Evolutionary conservation across 2,888 invertebrate species (phyloP).

Genomic region (Tipula unca): DNA sequence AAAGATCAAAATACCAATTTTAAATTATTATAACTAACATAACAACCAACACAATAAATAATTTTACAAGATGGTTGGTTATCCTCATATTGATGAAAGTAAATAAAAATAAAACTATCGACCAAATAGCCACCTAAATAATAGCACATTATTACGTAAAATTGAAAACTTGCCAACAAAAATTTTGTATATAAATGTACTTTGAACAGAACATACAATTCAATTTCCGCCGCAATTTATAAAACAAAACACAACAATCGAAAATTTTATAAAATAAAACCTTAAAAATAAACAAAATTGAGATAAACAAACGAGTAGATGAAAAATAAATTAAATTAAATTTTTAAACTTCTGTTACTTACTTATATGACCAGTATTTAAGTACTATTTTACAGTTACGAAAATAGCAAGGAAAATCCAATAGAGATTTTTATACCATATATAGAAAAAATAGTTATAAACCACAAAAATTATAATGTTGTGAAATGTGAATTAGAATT

Average conservation of each 20-base stretch:
- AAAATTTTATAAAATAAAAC: background rate
- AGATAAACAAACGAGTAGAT: background rate
- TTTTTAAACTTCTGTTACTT: background rate
- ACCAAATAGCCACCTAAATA: background rate
- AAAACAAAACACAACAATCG: background rate
- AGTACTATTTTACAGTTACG: background rate
- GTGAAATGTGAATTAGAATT: background rate
- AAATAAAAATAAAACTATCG: background rate
- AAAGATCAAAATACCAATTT: too few species aligned
- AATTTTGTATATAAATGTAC: background rate
- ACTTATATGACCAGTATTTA: background rate
- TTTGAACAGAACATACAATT: background rate
- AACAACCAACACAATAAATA: too few species aligned
- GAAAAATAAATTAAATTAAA: constrained; percentile 8
- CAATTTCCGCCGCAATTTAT: background rate
- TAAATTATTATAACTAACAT: too few species aligned
- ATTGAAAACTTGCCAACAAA: background rate
- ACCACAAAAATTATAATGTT: background rate
- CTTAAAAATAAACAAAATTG: background rate
- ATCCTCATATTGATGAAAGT: too few species aligned
- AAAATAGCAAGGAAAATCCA: background rate
- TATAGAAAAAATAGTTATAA: background rate
- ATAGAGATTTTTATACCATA: background rate
- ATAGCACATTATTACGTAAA: background rate
- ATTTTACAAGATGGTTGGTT: too few species aligned